Conservation (phyloP, 2,888 invertebrate species). For the Dioctria rufipes region DNA sequence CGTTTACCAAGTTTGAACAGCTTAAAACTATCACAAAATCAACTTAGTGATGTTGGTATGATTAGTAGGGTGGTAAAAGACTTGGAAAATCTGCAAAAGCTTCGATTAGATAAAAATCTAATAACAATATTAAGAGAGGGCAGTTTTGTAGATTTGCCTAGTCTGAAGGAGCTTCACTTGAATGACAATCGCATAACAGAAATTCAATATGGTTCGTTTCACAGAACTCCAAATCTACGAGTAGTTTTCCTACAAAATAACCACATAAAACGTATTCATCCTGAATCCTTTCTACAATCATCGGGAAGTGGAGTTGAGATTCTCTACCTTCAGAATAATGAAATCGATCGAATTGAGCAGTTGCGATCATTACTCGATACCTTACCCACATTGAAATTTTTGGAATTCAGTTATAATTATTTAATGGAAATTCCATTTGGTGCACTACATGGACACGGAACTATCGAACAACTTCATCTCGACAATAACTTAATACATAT, state of each 20-base stretch:
- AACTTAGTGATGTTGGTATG: conserved; percentile 85
- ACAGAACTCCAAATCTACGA: conserved; percentile 82
- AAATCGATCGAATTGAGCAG: conserved; percentile 83
- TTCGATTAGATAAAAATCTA: conserved; percentile 81
- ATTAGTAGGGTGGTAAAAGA: conserved; percentile 85
- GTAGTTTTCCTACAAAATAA: conserved; percentile 85
- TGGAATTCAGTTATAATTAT: conserved; percentile 86
- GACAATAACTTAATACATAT: conserved; percentile 83
- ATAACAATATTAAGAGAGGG: conserved; percentile 83
- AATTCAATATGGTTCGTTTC: conserved; percentile 85
- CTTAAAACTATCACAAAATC: conserved; percentile 80
- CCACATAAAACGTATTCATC: conserved; percentile 82
- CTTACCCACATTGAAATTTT: conserved; percentile 81
- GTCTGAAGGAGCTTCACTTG: conserved; percentile 78
- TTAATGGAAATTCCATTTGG: conserved; percentile 85
- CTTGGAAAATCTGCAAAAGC: conserved; percentile 79
- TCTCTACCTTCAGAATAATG: conserved; percentile 82
- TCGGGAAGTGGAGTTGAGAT: conserved; percentile 84
- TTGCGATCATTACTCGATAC: conserved; percentile 83
- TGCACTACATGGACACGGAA: conserved; percentile 83
- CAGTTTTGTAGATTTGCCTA: conserved; percentile 84
- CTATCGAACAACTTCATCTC: conserved; percentile 84
- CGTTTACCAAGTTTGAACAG: conserved; percentile 81
- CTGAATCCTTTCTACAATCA: conserved; percentile 85
- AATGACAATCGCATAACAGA: conserved; percentile 83